Evolutionary conservation across 2,797 vertebrate species (phyloP).

Genomic region (Ctenosaura bakeri): DNA sequence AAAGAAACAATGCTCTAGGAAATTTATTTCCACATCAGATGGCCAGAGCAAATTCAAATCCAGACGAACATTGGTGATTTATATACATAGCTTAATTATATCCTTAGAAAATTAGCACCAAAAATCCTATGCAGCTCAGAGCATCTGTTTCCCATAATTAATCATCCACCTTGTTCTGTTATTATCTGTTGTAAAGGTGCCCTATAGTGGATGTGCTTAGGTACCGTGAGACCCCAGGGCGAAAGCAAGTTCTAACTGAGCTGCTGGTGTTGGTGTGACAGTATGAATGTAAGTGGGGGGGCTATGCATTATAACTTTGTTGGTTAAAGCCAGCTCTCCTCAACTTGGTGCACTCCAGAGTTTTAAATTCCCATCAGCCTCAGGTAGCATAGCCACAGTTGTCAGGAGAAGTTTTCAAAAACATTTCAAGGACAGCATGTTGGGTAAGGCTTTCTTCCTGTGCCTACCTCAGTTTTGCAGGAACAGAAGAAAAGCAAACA

Average conservation of each 20-base stretch:
- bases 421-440: background rate
- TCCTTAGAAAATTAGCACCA: constrained; percentile 38
- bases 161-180: constrained; percentile 27
- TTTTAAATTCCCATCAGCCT: background rate
- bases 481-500: too few relatives aligned
- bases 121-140: constrained; percentile 34
- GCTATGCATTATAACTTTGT: background rate
- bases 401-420: background rate
- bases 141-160: constrained; percentile 44
- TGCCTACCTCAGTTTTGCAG: background rate
- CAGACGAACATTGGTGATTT: constrained; percentile 36
- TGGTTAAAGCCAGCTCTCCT: background rate
- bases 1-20: constrained; percentile 27
- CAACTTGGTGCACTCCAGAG: background rate
- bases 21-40: constrained; percentile 45
- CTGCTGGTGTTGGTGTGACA: background rate
- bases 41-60: constrained; percentile 17
- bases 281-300: background rate
- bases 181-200: background rate
- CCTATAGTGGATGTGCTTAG: background rate
- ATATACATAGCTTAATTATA: constrained; percentile 43
- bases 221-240: background rate
- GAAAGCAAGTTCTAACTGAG: background rate
- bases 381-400: background rate
- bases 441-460: background rate